Base-by-base conservation (phyloP, 35 echinoderm and acorn worm genomes). In the Chiridota heheva region DNA sequence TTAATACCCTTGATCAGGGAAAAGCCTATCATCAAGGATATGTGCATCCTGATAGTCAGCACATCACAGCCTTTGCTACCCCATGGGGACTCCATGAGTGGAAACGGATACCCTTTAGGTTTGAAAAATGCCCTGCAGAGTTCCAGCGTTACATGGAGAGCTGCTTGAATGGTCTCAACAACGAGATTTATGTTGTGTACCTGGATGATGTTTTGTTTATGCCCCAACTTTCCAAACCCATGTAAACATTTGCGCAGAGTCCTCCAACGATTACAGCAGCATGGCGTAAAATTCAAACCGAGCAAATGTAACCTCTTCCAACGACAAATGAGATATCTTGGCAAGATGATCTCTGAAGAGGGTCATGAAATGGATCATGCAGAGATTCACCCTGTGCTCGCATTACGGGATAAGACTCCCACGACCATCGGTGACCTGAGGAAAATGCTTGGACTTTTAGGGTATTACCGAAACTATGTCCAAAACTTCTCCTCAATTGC, bases 281-380 rank as follows among this genome's bases (percentile, higher is more conserved):
- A 87, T 39, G 84, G 73, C 30, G 36, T 86, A 7, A 68, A 88
- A 40, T 55, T 88, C 0, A 66, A 70, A 27, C 86, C 86, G 60
- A 37, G 25, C 6, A 88, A 88, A 0, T 88, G 76, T 37, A 80
- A 70, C 29, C 40, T 88, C 2, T 82, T 88, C 77, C 65, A 88
- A 37, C 20, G 61, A 35, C 59, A 88, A 55, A 64, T 74, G 1
- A 72, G 69, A 30, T 85, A 85, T 43, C 70, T 85, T 6, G 82
- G 69, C 39, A 48, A 68, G 44, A 61, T 85, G 2, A 58, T 85
- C 37, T 84, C 81, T 18, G 45, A 60, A 22, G 81, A 84, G 15
- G 81, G 67, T 32, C 61, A 70, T 18, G 41, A 36, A 13, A 67
- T 67, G 34, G 43, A 78, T 53, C 46, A 45, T 33, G 35, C 24